phyloP scores from a whole-genome alignment of 2,888 invertebrate species.

The Ditylenchus weischeri region DNA sequence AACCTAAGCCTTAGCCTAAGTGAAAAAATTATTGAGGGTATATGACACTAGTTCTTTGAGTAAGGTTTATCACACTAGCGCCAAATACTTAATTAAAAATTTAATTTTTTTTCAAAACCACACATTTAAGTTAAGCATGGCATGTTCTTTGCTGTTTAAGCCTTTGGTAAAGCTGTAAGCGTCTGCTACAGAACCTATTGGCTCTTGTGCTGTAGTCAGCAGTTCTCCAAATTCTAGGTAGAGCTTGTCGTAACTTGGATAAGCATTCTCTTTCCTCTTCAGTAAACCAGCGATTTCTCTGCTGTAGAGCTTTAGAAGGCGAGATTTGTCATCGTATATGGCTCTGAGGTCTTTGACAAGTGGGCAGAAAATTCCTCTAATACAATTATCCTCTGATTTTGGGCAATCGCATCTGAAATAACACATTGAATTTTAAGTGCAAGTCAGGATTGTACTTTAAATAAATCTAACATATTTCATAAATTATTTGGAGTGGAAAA shows the following conservation, averaged over 20 bases:
- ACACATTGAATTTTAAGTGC: background rate
- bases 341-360: slow-evolving; percentile 32
- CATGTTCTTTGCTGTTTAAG: slow-evolving; percentile 16
- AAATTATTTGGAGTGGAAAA: background rate
- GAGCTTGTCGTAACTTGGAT: slow-evolving; percentile 27
- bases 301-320: slow-evolving; percentile 20
- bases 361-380: slow-evolving; percentile 41
- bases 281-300: slow-evolving; percentile 25
- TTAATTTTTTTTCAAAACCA: background rate
- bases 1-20: no score
- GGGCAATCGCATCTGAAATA: slow-evolving; percentile 41
- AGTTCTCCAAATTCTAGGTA: slow-evolving; percentile 31
- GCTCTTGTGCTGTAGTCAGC: slow-evolving; percentile 3
- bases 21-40: no score
- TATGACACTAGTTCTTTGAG: no score
- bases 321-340: slow-evolving; percentile 29
- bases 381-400: slow-evolving; percentile 36
- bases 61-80: no score
- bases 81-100: no score
- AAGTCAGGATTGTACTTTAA: background rate
- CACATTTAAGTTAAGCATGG: slow-evolving; percentile 21
- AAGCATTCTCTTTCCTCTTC: slow-evolving; percentile 9
- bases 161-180: slow-evolving; percentile 10
- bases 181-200: slow-evolving; percentile 2
- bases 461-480: background rate